Conservation (phyloP, 2,113 vertebrate genomes). For the Ramphastos sulfuratus region DNA sequence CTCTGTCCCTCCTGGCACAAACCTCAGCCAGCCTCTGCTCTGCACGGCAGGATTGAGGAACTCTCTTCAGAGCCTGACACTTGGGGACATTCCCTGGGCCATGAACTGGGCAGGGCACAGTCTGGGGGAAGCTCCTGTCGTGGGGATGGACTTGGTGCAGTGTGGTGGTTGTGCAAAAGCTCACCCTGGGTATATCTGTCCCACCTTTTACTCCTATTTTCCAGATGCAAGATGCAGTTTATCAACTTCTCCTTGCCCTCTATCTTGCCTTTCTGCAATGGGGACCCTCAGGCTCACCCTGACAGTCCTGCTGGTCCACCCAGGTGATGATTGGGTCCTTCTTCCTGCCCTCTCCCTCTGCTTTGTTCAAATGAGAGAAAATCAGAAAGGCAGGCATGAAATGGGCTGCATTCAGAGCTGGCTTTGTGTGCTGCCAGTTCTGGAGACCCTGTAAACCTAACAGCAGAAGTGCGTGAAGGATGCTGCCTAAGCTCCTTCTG, state of each 20-base stretch:
- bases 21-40: background rate
- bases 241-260: background rate
- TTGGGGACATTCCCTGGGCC: fast-evolving
- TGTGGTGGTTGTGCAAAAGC: background rate
- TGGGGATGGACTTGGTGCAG: background rate
- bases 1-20: background rate
- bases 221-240: background rate
- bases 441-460: background rate
- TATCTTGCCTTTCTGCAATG: fast-evolving
- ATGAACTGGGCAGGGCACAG: fast-evolving
- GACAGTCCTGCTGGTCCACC: fast-evolving
- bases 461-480: background rate
- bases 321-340: fast-evolving
- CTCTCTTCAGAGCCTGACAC: fast-evolving
- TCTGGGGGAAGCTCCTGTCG: fast-evolving
- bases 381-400: background rate
- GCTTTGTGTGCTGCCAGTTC: background rate
- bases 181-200: background rate
- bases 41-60: fast-evolving
- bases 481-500: background rate
- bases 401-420: background rate
- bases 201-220: background rate
- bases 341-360: background rate
- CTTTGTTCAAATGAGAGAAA: background rate
- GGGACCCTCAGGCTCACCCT: background rate